Percentiles rank a stretch among this genome's conserved stretches.
Conservation (phyloP, 2,888 invertebrate genomes). For the Ecdyonurus torrentis region DNA sequence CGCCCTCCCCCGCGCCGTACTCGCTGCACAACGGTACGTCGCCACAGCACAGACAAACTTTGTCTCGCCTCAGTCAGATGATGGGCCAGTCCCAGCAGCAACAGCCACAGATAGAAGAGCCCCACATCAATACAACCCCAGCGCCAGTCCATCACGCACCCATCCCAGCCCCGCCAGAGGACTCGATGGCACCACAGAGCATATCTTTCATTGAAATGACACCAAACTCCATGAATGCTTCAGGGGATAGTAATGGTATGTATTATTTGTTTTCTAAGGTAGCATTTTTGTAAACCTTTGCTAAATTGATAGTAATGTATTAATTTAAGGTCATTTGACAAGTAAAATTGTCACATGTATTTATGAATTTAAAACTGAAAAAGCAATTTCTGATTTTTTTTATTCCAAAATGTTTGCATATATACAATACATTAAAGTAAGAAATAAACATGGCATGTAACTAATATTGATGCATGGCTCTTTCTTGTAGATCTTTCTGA, state of each 20-base stretch:
- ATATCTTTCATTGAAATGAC: conserved; percentile 73
- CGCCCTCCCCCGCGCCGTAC: conserved; percentile 3
- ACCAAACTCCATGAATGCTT: neutral
- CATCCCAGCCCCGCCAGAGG: conserved; percentile 53
- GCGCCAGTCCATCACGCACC: conserved; percentile 33
- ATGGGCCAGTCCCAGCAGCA: conserved; percentile 21
- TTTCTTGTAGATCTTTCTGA: neutral
- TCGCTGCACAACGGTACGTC: conserved; percentile 6
- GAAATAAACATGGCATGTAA: too few relatives aligned
- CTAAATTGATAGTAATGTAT: too few relatives aligned
- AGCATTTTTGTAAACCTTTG: too few relatives aligned
- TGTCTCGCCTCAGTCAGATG: conserved; percentile 25
- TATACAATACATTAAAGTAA: too few relatives aligned
- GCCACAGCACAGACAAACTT: neutral
- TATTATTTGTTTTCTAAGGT: neutral
- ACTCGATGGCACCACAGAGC: conserved; percentile 77
- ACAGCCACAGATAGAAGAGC: conserved; percentile 14
- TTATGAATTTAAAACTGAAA: too few relatives aligned
- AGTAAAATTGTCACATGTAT: too few relatives aligned
- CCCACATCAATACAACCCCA: conserved; percentile 14
- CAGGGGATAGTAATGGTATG: neutral
- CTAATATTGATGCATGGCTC: too few relatives aligned
- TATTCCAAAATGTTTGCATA: too few relatives aligned
- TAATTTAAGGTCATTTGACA: too few relatives aligned
- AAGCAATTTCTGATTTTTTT: too few relatives aligned